phyloP scores from a whole-genome alignment of 2,113 vertebrate species.

The Danio rerio region DNA sequence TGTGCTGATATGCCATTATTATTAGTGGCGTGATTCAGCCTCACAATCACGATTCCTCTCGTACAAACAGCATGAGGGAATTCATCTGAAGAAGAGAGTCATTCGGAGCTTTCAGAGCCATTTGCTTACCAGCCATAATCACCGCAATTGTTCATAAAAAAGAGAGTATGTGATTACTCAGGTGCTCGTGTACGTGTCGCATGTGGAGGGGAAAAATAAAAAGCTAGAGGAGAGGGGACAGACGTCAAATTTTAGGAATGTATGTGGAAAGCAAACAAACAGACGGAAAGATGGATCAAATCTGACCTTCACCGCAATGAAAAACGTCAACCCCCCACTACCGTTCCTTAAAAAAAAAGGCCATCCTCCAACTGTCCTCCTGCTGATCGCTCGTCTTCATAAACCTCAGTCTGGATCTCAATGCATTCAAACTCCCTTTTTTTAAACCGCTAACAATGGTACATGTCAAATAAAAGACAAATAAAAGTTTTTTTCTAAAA shows the following conservation, averaged over 20 bases:
- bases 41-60: slow-evolving; percentile 35
- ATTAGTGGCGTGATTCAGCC: slow-evolving; percentile 32
- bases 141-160: slow-evolving; percentile 21
- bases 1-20: slow-evolving; percentile 43
- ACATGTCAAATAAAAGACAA: neutral
- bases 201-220: neutral
- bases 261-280: slow-evolving; percentile 16
- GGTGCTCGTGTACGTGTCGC: neutral
- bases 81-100: slow-evolving; percentile 31
- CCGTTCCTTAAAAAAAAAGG: neutral
- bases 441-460: neutral
- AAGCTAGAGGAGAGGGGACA: neutral
- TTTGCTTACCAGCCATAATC: slow-evolving; percentile 47
- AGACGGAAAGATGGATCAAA: slow-evolving; percentile 21
- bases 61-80: slow-evolving; percentile 55
- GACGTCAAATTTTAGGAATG: slow-evolving; percentile 2
- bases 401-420: slow-evolving; percentile 71
- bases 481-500: too few species aligned
- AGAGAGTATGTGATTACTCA: slow-evolving; percentile 20
- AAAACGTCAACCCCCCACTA: neutral
- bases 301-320: slow-evolving; percentile 25
- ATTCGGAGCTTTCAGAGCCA: slow-evolving; percentile 23
- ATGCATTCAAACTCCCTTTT: slow-evolving; percentile 35
- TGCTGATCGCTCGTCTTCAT: slow-evolving; percentile 69
- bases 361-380: slow-evolving; percentile 63